Conservation (phyloP, 1,140 invertebrate species). For the Brachionus rubens region DNA sequence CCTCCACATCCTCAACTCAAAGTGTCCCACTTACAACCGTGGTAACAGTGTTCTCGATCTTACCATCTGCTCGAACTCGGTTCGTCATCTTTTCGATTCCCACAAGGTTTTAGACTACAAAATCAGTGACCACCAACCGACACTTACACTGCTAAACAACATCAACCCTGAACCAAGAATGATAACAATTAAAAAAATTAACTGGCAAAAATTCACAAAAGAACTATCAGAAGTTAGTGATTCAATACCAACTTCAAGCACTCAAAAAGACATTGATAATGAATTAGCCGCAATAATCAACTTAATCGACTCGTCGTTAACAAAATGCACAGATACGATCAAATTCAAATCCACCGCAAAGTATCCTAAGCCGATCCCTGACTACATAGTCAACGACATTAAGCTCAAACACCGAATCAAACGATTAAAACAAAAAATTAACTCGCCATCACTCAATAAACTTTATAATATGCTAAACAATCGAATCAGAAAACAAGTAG, state of each 20-base stretch:
- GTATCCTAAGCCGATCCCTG: background rate
- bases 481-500: too few species aligned
- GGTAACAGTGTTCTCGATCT: slow-evolving; percentile 7
- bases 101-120: too few species aligned
- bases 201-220: too few species aligned
- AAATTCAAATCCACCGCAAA: background rate
- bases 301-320: background rate
- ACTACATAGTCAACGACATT: background rate
- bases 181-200: too few species aligned
- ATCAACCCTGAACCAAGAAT: too few species aligned
- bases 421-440: slow-evolving; percentile 8
- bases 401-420: background rate
- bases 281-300: background rate
- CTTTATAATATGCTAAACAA: too few species aligned
- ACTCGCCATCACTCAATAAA: background rate
- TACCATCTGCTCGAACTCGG: background rate
- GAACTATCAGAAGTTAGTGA: slow-evolving; percentile 6
- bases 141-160: too few species aligned
- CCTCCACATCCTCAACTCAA: too few species aligned
- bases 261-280: background rate
- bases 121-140: too few species aligned
- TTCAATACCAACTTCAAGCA: background rate
- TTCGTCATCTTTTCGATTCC: too few species aligned
- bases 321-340: background rate
- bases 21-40: background rate